phyloP scores from a whole-genome alignment of 2,113 vertebrate species.

The Cromileptes altivelis region DNA sequence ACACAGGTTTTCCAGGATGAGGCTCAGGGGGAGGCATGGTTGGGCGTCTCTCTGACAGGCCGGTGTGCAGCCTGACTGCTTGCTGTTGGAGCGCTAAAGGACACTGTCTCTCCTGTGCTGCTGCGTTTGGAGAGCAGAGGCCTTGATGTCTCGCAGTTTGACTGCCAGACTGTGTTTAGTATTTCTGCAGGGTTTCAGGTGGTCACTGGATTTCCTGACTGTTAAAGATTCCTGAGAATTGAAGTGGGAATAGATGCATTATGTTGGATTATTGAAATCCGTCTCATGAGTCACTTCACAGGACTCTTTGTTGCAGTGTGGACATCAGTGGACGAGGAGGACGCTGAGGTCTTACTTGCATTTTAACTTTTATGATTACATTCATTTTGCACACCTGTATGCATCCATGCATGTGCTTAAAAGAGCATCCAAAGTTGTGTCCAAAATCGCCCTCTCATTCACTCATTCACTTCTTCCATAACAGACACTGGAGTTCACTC shows the following conservation, averaged over 20 bases:
- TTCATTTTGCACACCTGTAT: neutral
- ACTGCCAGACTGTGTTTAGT: constrained; percentile 2
- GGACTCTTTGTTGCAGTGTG: neutral
- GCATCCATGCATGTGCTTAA: too few species aligned
- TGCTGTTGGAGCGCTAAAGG: constrained; percentile 28
- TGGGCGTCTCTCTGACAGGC: constrained; percentile 58
- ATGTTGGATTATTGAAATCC: neutral
- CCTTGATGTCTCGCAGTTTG: neutral
- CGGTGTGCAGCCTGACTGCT: constrained; percentile 47
- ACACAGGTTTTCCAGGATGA: constrained; percentile 40
- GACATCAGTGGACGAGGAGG: neutral
- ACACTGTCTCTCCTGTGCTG: constrained; percentile 25
- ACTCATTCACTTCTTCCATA: too few species aligned
- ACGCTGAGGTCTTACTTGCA: neutral
- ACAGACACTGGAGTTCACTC: too few species aligned
- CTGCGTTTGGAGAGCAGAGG: constrained; percentile 14
- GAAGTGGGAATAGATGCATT: neutral
- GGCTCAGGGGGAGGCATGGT: constrained; percentile 38
- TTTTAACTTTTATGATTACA: neutral
- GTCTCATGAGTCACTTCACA: neutral
- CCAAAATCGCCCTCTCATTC: too few species aligned
- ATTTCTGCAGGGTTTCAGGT: neutral
- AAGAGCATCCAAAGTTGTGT: too few species aligned
- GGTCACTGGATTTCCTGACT: neutral
- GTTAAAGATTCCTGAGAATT: neutral